A percentile compares a stretch with the other conserved stretches of the same genome.
Evolutionary conservation across 2,113 vertebrate genomes (phyloP).

Genomic region (Galeopterus variegatus): DNA sequence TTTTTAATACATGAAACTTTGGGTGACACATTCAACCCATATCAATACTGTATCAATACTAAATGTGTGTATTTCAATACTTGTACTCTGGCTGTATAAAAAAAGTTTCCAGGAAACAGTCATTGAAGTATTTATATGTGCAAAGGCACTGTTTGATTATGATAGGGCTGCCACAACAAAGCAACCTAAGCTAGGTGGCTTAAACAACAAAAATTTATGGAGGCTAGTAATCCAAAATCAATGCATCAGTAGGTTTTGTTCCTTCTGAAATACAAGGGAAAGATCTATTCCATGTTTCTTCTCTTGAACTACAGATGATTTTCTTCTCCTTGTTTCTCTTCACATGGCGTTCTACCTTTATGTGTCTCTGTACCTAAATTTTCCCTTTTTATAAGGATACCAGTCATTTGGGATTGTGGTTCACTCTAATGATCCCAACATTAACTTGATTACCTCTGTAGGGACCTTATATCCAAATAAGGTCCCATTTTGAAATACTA

Average conservation of each 20-base stretch:
- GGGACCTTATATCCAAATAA: background rate
- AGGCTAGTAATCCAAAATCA: background rate
- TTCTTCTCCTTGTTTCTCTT: background rate
- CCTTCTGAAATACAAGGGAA: background rate
- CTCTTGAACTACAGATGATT: background rate
- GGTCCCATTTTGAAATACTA: background rate
- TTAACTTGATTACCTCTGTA: background rate
- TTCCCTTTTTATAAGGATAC: background rate
- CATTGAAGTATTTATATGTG: background rate
- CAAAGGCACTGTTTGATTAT: background rate
- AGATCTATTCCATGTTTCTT: background rate
- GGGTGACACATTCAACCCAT: too few species aligned
- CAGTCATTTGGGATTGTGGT: background rate
- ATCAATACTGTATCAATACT: background rate
- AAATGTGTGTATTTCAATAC: background rate
- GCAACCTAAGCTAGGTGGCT: background rate
- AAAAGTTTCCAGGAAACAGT: background rate
- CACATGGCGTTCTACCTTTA: background rate
- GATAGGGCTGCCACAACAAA: background rate
- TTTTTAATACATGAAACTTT: too few species aligned
- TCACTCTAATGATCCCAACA: background rate
- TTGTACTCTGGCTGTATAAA: background rate
- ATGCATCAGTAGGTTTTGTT: background rate
- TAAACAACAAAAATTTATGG: background rate
- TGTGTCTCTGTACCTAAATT: background rate